Evolutionary conservation across 2,113 vertebrate genomes (phyloP).

Genomic region (Polypterus senegalus): DNA sequence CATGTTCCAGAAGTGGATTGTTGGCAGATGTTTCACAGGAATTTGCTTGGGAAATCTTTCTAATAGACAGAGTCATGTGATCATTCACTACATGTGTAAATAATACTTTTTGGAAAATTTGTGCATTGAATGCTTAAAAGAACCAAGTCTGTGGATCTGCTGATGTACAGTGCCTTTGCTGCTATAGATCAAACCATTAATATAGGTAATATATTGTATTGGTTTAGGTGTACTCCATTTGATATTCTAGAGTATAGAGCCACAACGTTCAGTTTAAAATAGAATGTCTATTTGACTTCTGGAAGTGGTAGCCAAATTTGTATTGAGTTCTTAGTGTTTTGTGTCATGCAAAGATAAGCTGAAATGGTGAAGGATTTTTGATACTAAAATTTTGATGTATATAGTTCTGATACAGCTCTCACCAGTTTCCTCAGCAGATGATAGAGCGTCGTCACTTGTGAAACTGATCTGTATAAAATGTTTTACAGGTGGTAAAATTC

Average conservation of each 20-base stretch:
- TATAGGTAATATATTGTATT: slow-evolving; percentile 75
- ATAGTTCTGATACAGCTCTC: slow-evolving; percentile 61
- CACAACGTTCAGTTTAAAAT: slow-evolving; percentile 68
- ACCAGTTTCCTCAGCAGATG: not conserved
- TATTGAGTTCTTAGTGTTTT: slow-evolving; percentile 74
- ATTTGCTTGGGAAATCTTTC: slow-evolving; percentile 13
- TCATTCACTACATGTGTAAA: slow-evolving; percentile 11
- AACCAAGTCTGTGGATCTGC: slow-evolving; percentile 73
- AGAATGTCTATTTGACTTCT: slow-evolving; percentile 65
- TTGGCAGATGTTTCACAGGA: not conserved
- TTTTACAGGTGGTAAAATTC: not conserved
- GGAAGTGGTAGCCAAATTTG: slow-evolving; percentile 71
- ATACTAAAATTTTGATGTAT: slow-evolving; percentile 76
- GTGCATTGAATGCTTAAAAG: slow-evolving; percentile 20
- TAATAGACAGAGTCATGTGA: slow-evolving; percentile 8
- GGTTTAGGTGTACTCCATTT: slow-evolving; percentile 70
- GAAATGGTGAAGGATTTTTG: slow-evolving; percentile 73
- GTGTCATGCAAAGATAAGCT: slow-evolving; percentile 71
- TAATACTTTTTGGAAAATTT: slow-evolving; percentile 11
- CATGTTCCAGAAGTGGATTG: not conserved
- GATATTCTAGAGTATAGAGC: slow-evolving; percentile 66
- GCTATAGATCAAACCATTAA: slow-evolving; percentile 70
- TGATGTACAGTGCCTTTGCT: slow-evolving; percentile 84
- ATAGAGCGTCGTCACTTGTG: not conserved
- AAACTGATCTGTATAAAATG: not conserved